These are phyloP conservation scores for Rhagonycha fulva DNA, from an alignment of 2,888 invertebrate genomes.

Conservation along the genomic window DNA sequence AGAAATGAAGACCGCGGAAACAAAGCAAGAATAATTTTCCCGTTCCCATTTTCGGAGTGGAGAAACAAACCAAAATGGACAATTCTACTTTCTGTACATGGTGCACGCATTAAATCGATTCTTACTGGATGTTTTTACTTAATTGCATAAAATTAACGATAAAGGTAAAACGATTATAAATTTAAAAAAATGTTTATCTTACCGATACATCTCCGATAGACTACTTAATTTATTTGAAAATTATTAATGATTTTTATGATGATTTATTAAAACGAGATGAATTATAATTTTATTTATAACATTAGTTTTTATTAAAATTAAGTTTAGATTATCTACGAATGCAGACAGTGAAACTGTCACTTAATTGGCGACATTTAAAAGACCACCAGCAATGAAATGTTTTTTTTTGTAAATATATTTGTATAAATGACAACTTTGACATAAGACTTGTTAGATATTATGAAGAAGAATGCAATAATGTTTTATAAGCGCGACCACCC, in stretches of 20 bases:
- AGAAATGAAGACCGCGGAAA: not conserved
- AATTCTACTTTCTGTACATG: not conserved
- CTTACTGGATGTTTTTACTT: not conserved
- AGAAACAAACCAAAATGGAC: not conserved
- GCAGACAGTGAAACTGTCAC: constrained; percentile 21
- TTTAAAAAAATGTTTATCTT: not conserved
- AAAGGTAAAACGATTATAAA: not conserved
- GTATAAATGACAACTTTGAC: constrained; percentile 24
- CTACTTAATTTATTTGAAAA: not conserved
- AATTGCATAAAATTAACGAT: not conserved
- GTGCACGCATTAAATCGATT: not conserved
- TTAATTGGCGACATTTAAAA: constrained; percentile 28
- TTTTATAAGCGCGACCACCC: constrained; percentile 27
- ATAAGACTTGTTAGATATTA: constrained; percentile 23
- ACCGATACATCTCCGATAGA: not conserved
- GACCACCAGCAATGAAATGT: constrained; percentile 26
- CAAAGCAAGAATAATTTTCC: not conserved
- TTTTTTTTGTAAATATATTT: constrained; percentile 22
- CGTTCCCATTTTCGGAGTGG: not conserved
- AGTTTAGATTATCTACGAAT: not conserved
- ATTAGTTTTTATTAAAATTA: not conserved
- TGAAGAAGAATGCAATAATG: constrained; percentile 12
- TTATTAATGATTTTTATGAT: not conserved
- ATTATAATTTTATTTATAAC: not conserved
- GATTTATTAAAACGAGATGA: not conserved